Base-by-base conservation (phyloP, 2,113 vertebrate species). In the Barbus barbus region DNA sequence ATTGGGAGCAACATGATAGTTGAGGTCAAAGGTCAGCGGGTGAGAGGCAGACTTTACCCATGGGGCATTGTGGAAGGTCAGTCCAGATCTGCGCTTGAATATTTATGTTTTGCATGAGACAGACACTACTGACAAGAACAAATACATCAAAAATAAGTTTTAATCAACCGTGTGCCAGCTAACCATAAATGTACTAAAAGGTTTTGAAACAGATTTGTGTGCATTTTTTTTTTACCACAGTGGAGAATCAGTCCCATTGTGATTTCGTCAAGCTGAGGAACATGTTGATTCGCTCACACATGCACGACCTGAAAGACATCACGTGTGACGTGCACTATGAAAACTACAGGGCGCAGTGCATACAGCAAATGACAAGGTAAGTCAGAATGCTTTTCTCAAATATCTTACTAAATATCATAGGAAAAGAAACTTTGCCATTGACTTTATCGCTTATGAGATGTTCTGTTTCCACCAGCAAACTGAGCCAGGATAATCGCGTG, bases 401-500 rank as follows among this genome's bases (percentile, higher is more conserved):
- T 36, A 36, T 36, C 7, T 9, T 7, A 33, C 4, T 58, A n/a
- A 22, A 69, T 33, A 26, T 12, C 16, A 13, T 28, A 61, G 13
- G 0, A 38, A 24, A 38, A 14, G 0, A 46, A 11, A 36, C 75
- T 12, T n/a, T n/a, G 31, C 16, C 18, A 67, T 18, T 63, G 61
- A 63, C 26, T 53, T 73, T 41, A 22, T 56, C 16, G 14, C 28
- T 78, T 14, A 46, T 14, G 14, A 83, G 6, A 11, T 63, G 56
- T 65, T 82, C 51, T 84, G 9, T 20, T 0, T 78, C 18, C 61
- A 14, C 1, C 88, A 98, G 97, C 91, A 98, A 97, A 84, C 94
- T 98, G 94, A 96, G 95, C 69, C 95, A 96, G 88, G 97, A 97
- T 77, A 95, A 95, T 84, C 93, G 94, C 51, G 97, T 96, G 92